These are phyloP conservation scores for Caerostris darwini DNA, from an alignment of 1,140 invertebrate genomes.

Conservation along the genomic window DNA sequence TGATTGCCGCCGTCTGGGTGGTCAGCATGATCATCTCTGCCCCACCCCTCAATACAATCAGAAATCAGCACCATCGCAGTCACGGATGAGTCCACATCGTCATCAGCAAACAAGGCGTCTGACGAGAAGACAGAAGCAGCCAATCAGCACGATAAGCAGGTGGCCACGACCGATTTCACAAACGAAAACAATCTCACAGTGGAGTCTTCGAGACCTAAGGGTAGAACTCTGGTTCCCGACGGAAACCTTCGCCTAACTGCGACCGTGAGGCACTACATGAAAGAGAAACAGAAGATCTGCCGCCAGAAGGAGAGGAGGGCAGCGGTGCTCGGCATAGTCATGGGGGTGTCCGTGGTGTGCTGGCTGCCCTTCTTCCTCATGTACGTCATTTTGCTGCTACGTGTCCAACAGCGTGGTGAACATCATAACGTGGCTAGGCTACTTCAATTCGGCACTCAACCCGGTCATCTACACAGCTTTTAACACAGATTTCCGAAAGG, in stretches of 20 bases:
- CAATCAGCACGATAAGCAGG: background rate
- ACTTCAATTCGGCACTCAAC: constrained; percentile 98
- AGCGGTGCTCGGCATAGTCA: constrained; percentile 95
- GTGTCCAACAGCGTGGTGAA: constrained; percentile 90
- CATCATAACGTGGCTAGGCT: constrained; percentile 97
- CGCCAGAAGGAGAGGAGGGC: constrained; percentile 94
- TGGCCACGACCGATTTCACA: background rate
- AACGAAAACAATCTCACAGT: background rate
- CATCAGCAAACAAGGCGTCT: constrained; percentile 45
- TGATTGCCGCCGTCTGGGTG: constrained; percentile 96
- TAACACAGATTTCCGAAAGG: constrained; percentile 96
- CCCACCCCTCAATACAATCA: constrained; percentile 88
- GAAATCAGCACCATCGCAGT: constrained; percentile 74
- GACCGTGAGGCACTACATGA: constrained; percentile 89
- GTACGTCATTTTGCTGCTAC: constrained; percentile 93
- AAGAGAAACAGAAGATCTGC: constrained; percentile 96
- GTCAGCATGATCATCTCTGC: constrained; percentile 95
- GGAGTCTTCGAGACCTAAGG: background rate
- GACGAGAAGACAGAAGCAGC: constrained; percentile 47
- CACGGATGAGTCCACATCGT: constrained; percentile 72
- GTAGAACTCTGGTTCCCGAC: constrained; percentile 54
- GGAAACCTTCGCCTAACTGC: constrained; percentile 65
- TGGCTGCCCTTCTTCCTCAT: constrained; percentile 98
- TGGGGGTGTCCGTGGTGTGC: constrained; percentile 95
- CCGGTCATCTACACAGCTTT: constrained; percentile 99